phyloP scores from a whole-genome alignment of 2,113 vertebrate species.

The Rhodinocichla rosea region DNA sequence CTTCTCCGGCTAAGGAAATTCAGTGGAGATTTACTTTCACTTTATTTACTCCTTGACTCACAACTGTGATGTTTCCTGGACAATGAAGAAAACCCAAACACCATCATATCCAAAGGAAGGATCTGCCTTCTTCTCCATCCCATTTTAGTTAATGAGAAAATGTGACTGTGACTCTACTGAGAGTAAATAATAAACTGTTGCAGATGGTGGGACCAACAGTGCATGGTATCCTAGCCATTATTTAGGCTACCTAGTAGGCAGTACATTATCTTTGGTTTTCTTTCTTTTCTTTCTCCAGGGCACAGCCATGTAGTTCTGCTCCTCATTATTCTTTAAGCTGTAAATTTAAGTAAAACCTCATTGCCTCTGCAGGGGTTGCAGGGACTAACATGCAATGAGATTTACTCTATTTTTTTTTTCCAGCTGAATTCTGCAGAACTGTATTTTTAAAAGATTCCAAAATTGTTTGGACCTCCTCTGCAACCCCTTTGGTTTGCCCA shows the following conservation, averaged over 20 bases:
- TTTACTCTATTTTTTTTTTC: background rate
- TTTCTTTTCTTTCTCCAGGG: slow-evolving; percentile 51
- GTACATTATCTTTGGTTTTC: slow-evolving; percentile 27
- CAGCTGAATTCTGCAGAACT: background rate
- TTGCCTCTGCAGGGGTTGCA: slow-evolving; percentile 44
- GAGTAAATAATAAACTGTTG: slow-evolving; percentile 5
- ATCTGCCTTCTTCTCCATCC: background rate
- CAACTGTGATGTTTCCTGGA: background rate
- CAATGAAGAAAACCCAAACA: background rate
- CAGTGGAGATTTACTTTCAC: background rate
- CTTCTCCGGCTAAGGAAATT: slow-evolving; percentile 9
- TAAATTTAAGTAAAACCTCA: slow-evolving; percentile 38
- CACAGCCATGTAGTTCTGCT: background rate
- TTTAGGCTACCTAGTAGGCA: slow-evolving; percentile 24
- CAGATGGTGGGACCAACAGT: background rate
- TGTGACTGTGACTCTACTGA: background rate
- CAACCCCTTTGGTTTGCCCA: background rate
- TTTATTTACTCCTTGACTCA: background rate
- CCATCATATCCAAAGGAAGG: background rate
- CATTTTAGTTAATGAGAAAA: slow-evolving; percentile 9
- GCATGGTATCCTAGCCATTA: background rate
- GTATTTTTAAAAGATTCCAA: background rate
- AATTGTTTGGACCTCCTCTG: background rate
- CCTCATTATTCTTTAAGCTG: slow-evolving; percentile 11
- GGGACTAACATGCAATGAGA: background rate